Evolutionary conservation across 2,888 invertebrate genomes (phyloP).

Genomic region (Drosophila cracens): DNA sequence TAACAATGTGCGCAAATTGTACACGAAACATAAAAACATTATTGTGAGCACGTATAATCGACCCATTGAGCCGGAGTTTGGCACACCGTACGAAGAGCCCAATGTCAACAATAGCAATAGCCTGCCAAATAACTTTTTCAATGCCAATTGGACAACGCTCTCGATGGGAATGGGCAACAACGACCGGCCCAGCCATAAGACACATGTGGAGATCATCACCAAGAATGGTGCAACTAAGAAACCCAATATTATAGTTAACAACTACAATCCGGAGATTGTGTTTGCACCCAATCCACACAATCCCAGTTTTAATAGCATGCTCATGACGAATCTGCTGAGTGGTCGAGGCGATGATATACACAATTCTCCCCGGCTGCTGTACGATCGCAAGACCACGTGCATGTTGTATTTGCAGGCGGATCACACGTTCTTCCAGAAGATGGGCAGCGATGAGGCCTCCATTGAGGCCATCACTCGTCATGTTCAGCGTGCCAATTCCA

Average conservation of each 20-base stretch:
- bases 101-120: conserved; percentile 53
- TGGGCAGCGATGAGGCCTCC: conserved; percentile 96
- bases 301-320: conserved; percentile 83
- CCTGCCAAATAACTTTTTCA: conserved; percentile 82
- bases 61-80: conserved; percentile 74
- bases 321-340: conserved; percentile 81
- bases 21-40: conserved; percentile 84
- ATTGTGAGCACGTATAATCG: conserved; percentile 83
- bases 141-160: conserved; percentile 82
- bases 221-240: conserved; percentile 88
- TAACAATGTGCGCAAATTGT: conserved; percentile 79
- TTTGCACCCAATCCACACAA: conserved; percentile 82
- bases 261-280: conserved; percentile 85
- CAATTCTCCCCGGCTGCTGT: conserved; percentile 82
- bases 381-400: conserved; percentile 95
- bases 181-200: conserved; percentile 88
- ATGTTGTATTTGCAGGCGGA: conserved; percentile 98
- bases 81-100: conserved; percentile 72
- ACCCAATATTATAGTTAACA: conserved; percentile 88
- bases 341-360: conserved; percentile 77
- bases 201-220: conserved; percentile 89
- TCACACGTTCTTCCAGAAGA: conserved; percentile 97
- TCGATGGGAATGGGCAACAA: conserved; percentile 71
- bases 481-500: conserved; percentile 96
- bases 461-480: conserved; percentile 98